A percentile compares a stretch with the other conserved stretches of the same genome.
Evolutionary conservation across 2,888 invertebrate species (phyloP).

Genomic region (Seira sanloemensis): DNA sequence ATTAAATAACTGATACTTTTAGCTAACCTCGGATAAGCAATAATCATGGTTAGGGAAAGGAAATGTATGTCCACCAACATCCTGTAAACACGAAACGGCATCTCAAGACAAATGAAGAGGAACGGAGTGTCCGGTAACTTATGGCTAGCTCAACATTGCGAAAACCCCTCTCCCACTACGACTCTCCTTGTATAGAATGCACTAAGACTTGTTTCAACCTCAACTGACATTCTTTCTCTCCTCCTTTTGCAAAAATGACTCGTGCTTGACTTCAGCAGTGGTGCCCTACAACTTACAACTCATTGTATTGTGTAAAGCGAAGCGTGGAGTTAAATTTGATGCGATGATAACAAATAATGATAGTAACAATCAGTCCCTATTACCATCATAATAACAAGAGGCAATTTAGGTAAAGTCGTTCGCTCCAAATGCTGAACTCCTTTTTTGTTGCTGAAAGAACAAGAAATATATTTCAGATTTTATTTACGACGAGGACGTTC

Average conservation of each 20-base stretch:
- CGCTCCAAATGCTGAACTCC: background rate
- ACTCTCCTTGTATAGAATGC: no score
- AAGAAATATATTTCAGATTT: background rate
- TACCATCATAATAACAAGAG: background rate
- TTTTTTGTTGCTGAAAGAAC: background rate
- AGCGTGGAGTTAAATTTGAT: conserved; percentile 3
- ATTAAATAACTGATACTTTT: no score
- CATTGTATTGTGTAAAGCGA: background rate
- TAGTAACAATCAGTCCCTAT: conserved; percentile 7
- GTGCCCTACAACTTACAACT: background rate
- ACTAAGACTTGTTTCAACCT: background rate
- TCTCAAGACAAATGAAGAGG: no score
- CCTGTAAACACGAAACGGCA: no score
- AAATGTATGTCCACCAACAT: no score
- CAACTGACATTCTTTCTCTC: background rate
- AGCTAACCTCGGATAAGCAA: no score
- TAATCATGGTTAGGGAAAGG: no score
- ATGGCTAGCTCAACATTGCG: background rate
- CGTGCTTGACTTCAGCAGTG: background rate
- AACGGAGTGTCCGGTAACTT: conserved; percentile 15
- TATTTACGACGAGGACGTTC: background rate
- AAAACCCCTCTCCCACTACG: background rate
- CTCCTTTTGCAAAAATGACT: background rate
- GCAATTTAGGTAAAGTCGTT: conserved; percentile 1
- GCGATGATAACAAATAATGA: conserved; percentile 3